A percentile compares a stretch with the other conserved stretches of the same genome.
Conservation (phyloP, 2,113 vertebrate species). For the Poicephalus gulielmi region DNA sequence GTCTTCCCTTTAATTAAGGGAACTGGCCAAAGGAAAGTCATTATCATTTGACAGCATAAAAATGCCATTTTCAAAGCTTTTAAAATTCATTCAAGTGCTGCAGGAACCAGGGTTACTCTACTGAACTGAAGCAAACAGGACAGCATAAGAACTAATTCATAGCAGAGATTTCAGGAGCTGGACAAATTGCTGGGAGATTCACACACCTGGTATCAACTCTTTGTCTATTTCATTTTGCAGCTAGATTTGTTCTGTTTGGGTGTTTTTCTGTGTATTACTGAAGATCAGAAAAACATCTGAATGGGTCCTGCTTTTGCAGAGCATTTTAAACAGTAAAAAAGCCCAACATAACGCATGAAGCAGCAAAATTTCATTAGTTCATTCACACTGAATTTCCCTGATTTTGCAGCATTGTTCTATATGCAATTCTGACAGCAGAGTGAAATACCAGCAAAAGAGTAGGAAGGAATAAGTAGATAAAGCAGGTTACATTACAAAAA, state of each 20-base stretch:
- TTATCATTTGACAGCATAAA: background rate
- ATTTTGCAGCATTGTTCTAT: background rate
- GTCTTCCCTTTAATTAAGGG: background rate
- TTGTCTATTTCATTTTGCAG: background rate
- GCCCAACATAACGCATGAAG: background rate
- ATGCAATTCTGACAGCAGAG: background rate
- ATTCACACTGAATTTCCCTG: background rate
- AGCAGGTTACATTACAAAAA: background rate
- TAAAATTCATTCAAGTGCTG: background rate
- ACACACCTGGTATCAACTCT: background rate
- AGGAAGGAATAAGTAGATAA: background rate
- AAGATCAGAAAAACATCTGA: background rate
- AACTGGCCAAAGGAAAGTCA: conserved; percentile 16
- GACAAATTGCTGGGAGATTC: background rate
- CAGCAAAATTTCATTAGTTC: background rate
- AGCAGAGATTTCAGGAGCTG: background rate
- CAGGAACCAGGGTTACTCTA: background rate
- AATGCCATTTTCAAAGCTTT: background rate
- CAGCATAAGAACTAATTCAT: background rate
- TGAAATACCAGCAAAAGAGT: background rate
- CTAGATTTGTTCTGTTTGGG: background rate
- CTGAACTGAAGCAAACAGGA: background rate
- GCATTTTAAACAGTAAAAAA: background rate
- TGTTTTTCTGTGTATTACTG: background rate
- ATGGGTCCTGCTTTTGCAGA: background rate